Conservation (phyloP, 2,888 invertebrate genomes). For the Azorinus chamasolen region DNA sequence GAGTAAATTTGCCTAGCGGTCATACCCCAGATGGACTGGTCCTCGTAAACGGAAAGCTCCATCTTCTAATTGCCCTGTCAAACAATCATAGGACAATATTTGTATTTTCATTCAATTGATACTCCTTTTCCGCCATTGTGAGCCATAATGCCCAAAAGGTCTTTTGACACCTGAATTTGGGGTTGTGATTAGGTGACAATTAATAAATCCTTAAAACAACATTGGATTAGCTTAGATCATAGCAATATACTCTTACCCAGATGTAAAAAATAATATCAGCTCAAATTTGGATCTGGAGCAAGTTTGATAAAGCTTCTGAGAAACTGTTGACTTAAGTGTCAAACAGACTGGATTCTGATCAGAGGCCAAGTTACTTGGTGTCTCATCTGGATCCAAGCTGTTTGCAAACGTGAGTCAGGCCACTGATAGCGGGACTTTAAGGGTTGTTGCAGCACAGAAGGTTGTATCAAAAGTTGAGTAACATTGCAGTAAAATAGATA, state of each 20-base stretch:
- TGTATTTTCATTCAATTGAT: conserved; percentile 44
- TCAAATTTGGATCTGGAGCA: no score
- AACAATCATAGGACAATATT: conserved; percentile 54
- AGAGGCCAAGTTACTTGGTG: no score
- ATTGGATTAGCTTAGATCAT: conserved; percentile 24
- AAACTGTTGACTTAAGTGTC: no score
- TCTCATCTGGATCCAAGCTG: no score
- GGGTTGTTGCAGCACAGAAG: no score
- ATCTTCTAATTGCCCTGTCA: conserved; percentile 35
- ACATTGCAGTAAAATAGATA: neutral
- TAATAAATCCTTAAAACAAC: conserved; percentile 33
- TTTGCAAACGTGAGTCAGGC: no score
- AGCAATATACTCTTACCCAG: no score
- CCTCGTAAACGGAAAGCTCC: no score
- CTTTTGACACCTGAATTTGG: conserved; percentile 64
- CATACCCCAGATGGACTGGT: conserved; percentile 19
- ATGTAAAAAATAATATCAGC: no score
- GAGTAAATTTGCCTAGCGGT: conserved; percentile 42
- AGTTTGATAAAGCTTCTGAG: no score
- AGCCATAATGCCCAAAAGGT: conserved; percentile 20
- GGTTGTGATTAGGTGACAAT: conserved; percentile 39
- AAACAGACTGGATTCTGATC: no score
- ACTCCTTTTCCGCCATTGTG: conserved; percentile 40
- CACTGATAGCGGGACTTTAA: no score
- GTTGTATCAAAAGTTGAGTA: neutral